A percentile compares a stretch with the other conserved stretches of the same genome.
phyloP scores from a whole-genome alignment of 2,113 vertebrate genomes.

The Colistium nudipinnis region DNA sequence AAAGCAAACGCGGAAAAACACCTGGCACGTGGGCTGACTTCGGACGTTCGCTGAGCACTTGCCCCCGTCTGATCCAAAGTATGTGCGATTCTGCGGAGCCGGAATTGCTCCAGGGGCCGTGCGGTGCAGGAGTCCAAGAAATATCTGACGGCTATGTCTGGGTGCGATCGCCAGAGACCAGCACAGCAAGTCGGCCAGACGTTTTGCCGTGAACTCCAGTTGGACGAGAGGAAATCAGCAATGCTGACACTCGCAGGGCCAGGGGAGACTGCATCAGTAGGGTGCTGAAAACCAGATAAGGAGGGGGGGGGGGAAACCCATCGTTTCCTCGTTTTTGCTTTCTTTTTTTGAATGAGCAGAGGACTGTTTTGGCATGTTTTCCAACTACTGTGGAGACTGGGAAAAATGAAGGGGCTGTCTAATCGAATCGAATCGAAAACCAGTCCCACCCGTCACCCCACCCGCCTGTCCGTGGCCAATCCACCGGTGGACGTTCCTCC shows the following conservation, averaged over 20 bases:
- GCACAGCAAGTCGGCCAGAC: conserved; percentile 29
- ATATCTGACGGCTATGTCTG: conserved; percentile 26
- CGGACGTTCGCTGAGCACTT: not conserved
- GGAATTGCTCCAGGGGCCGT: conserved; percentile 53
- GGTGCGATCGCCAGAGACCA: conserved; percentile 35
- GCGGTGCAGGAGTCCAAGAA: conserved; percentile 29
- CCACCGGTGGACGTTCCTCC: not conserved
- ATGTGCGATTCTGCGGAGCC: conserved; percentile 14
- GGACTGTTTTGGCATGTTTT: not conserved
- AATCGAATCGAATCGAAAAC: no score
- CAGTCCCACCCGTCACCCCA: conserved; percentile 14
- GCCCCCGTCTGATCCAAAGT: conserved; percentile 17
- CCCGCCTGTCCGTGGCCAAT: not conserved
- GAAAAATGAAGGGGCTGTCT: not conserved
- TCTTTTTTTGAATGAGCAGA: not conserved
- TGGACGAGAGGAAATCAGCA: conserved; percentile 1
- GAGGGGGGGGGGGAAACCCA: no score
- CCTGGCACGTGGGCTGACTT: conserved; percentile 24
- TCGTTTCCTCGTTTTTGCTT: not conserved
- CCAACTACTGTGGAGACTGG: not conserved
- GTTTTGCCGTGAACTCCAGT: conserved; percentile 36
- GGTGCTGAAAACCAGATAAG: conserved; percentile 6
- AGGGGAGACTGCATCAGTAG: not conserved
- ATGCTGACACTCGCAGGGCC: conserved; percentile 28
- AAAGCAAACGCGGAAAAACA: conserved; percentile 3